phyloP scores from a whole-genome alignment of 1,140 invertebrate genomes.

The Hesperophylax magnus region DNA sequence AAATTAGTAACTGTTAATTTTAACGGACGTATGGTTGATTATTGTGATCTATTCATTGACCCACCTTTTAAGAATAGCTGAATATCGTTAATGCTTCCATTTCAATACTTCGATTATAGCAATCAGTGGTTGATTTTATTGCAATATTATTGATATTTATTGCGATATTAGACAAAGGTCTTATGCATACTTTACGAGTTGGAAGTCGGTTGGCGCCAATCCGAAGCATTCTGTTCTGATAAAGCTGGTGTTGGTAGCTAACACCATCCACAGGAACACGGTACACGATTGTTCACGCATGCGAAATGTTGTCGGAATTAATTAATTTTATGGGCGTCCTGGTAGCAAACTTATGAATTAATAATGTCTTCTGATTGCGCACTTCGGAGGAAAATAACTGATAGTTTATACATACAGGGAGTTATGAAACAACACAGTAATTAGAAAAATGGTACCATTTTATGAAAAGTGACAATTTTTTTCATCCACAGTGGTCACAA shows the following conservation, averaged over 20 bases:
- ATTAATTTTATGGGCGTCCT: background rate
- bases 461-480: no score
- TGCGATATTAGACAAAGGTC: background rate
- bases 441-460: no score
- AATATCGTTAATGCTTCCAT: background rate
- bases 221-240: background rate
- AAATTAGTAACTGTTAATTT: no score
- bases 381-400: no score
- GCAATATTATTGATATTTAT: slow-evolving; percentile 11
- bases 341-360: no score
- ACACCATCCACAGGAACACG: background rate
- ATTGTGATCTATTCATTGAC: background rate
- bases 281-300: slow-evolving; percentile 7
- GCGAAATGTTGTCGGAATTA: background rate
- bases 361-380: no score
- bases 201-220: background rate
- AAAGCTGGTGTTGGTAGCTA: background rate
- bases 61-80: background rate
- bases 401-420: no score
- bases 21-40: no score
- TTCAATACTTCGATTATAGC: background rate
- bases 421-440: no score
- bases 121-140: background rate
- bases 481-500: no score
- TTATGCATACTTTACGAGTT: background rate